These are phyloP conservation scores for Eupithecia inturbata DNA, from an alignment of 2,888 invertebrate species.

Conservation along the genomic window DNA sequence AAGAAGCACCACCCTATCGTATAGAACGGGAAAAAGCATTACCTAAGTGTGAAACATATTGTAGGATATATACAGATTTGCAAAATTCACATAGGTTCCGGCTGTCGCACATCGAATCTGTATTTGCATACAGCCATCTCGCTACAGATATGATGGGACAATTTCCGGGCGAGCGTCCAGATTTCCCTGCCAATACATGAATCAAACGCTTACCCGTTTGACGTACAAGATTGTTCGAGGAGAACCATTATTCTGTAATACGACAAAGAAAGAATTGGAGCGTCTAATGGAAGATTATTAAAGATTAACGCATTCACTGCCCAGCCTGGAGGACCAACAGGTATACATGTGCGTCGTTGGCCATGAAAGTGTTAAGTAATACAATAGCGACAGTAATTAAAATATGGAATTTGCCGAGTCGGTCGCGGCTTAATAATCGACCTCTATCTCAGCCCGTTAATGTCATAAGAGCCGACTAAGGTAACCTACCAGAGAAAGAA, in stretches of 20 bases:
- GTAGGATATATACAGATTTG: constrained; percentile 28
- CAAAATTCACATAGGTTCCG: constrained; percentile 25
- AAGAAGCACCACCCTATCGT: background rate
- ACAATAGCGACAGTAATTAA: background rate
- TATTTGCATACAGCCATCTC: constrained; percentile 35
- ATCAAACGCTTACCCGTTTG: constrained; percentile 50
- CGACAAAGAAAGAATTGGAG: constrained; percentile 7
- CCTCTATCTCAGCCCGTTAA: background rate
- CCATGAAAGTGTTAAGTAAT: background rate
- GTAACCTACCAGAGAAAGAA: too few relatives aligned
- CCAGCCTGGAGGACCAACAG: background rate
- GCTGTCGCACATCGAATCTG: constrained; percentile 33
- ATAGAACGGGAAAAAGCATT: background rate
- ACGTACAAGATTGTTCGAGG: constrained; percentile 37
- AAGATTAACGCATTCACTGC: background rate
- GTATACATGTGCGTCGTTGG: background rate
- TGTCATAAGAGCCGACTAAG: too few relatives aligned
- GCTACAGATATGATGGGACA: constrained; percentile 52
- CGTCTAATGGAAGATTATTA: background rate
- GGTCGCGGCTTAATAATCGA: background rate
- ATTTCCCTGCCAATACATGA: constrained; percentile 60
- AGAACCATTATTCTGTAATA: constrained; percentile 22
- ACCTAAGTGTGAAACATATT: constrained; percentile 8
- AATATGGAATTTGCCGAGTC: background rate
- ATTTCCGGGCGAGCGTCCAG: constrained; percentile 67